phyloP scores from a whole-genome alignment of 37 sponge, comb jelly and placozoan genomes.

The Corticium candelabrum region DNA sequence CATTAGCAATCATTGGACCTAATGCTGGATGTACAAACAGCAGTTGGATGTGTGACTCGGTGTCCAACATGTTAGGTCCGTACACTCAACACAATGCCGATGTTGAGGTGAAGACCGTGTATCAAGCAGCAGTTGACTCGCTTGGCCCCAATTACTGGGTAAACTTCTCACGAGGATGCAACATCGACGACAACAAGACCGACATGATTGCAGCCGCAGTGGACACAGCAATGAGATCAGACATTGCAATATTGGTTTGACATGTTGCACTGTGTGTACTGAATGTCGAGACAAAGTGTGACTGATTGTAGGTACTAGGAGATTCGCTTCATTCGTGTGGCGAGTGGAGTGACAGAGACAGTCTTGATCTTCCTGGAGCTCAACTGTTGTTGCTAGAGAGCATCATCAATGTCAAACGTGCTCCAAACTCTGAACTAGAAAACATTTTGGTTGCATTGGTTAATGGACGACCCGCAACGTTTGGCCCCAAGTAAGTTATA shows the following conservation, averaged over 20 bases:
- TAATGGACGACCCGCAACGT: neutral
- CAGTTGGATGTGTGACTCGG: neutral
- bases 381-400: neutral
- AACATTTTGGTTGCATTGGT: neutral
- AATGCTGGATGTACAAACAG: neutral
- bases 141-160: neutral
- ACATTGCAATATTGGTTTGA: neutral
- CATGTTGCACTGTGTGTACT: neutral
- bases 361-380: neutral
- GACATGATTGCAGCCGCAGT: neutral
- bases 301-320: slow-evolving; percentile 6
- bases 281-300: neutral
- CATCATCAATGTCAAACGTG: neutral
- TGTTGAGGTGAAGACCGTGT: slow-evolving; percentile 1
- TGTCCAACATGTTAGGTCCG: neutral
- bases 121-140: neutral
- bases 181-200: neutral
- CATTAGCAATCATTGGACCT: neutral
- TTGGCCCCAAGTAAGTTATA: neutral
- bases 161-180: neutral
- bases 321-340: neutral
- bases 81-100: slow-evolving; percentile 3
- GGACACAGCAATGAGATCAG: neutral
- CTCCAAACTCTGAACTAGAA: neutral
- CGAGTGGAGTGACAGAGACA: slow-evolving; percentile 5